Evolutionary conservation across 2,888 invertebrate species (phyloP).

Genomic region (Drosophila mimica): DNA sequence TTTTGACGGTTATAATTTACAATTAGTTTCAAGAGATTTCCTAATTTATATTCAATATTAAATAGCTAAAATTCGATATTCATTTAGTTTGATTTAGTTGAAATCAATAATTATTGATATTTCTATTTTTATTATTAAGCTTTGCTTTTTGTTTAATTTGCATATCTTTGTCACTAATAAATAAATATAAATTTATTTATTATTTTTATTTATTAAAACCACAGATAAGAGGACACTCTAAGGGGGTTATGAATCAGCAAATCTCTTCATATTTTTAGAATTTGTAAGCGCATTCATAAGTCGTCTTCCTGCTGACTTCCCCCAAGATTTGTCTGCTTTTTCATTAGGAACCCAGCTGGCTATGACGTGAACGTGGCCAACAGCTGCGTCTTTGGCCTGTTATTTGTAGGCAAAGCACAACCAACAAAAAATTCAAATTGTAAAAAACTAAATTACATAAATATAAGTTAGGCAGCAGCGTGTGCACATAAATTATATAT

Average conservation of each 20-base stretch:
- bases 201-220: too few species aligned
- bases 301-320: neutral
- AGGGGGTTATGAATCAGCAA: neutral
- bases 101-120: neutral
- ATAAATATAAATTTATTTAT: neutral
- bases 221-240: neutral
- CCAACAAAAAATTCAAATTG: conserved; percentile 62
- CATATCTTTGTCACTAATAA: neutral
- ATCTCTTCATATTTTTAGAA: neutral
- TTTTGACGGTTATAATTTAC: neutral
- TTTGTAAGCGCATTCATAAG: conserved; percentile 16
- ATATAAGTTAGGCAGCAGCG: conserved; percentile 43
- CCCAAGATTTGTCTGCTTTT: conserved; percentile 13
- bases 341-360: conserved; percentile 56
- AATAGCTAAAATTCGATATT: neutral
- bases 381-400: conserved; percentile 41
- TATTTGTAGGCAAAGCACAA: conserved; percentile 21
- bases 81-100: too few species aligned
- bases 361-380: conserved; percentile 54
- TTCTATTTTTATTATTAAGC: neutral
- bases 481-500: conserved; percentile 63
- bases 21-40: neutral
- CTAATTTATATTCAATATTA: neutral
- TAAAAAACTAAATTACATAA: conserved; percentile 75
- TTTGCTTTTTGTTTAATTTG: neutral